Percentiles rank a stretch among this genome's conserved stretches.
phyloP scores from a whole-genome alignment of 2,113 vertebrate genomes.

The Pluvianellus socialis region DNA sequence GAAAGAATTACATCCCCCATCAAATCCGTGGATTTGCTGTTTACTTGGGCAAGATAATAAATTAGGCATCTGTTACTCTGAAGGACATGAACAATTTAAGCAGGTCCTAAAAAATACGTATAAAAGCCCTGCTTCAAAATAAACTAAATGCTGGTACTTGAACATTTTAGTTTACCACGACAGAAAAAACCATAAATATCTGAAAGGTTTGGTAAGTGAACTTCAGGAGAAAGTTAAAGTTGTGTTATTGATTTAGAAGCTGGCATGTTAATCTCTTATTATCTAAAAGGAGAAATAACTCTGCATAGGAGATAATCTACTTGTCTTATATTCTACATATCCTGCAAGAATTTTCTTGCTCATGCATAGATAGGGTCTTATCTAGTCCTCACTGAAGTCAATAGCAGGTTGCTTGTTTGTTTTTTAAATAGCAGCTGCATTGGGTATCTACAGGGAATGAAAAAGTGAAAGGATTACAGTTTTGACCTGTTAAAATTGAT shows the following conservation, averaged over 20 bases:
- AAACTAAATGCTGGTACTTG: not conserved
- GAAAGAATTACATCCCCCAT: not conserved
- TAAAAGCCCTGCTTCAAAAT: not conserved
- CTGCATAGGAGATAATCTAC: conserved; percentile 9
- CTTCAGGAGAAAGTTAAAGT: conserved; percentile 13
- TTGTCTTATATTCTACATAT: conserved; percentile 22
- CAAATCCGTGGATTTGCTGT: not conserved
- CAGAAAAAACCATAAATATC: not conserved
- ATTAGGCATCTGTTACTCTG: not conserved
- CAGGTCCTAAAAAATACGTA: not conserved
- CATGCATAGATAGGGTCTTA: conserved; percentile 21
- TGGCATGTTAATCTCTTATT: conserved; percentile 6
- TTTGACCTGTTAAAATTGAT: conserved; percentile 57
- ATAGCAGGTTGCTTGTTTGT: conserved; percentile 15
- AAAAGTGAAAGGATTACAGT: conserved; percentile 39
- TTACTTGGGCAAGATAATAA: not conserved
- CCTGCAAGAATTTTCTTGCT: conserved; percentile 20
- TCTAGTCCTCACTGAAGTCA: conserved; percentile 35
- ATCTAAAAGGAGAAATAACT: conserved; percentile 30
- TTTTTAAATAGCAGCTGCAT: conserved; percentile 23
- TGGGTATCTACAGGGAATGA: not conserved
- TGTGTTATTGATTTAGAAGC: not conserved
- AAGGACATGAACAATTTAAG: not conserved
- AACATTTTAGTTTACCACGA: not conserved
- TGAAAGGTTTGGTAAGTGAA: not conserved